A percentile compares a stretch with the other conserved stretches of the same genome.
Conservation (phyloP, 2,797 vertebrate genomes). For the Leuciscus waleckii region DNA sequence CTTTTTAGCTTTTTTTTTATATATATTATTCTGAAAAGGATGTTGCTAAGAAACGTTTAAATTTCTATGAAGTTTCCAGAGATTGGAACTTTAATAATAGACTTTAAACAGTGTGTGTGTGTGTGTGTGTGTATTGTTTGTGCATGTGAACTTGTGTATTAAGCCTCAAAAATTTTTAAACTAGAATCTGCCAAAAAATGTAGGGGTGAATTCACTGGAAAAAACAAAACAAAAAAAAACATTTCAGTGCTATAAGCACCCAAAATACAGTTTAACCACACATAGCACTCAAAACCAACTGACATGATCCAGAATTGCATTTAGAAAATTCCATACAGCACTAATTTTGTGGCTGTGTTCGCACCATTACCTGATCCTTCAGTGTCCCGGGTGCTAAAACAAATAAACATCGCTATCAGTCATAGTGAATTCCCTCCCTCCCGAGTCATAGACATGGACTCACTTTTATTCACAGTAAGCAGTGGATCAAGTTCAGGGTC, state of each 20-base stretch:
- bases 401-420: background rate
- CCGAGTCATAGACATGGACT: background rate
- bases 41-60: background rate
- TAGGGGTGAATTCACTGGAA: background rate
- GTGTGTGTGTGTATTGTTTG: background rate
- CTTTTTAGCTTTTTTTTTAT: background rate
- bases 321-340: background rate
- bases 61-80: background rate
- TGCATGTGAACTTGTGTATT: slow-evolving; percentile 5
- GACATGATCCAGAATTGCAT: background rate
- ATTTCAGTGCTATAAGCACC: background rate
- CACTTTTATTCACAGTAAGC: slow-evolving; percentile 14
- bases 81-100: background rate
- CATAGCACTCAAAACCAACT: background rate
- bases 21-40: background rate
- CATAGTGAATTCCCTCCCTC: background rate
- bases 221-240: background rate
- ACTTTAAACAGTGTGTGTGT: background rate
- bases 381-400: background rate
- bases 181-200: slow-evolving; percentile 63
- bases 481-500: slow-evolving; percentile 1
- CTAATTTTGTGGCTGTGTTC: background rate
- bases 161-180: slow-evolving; percentile 59
- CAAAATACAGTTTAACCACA: background rate
- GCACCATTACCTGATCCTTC: background rate